Evolutionary conservation across 2,888 invertebrate genomes (phyloP).

Genomic region (Polydrusus pterygomalis): DNA sequence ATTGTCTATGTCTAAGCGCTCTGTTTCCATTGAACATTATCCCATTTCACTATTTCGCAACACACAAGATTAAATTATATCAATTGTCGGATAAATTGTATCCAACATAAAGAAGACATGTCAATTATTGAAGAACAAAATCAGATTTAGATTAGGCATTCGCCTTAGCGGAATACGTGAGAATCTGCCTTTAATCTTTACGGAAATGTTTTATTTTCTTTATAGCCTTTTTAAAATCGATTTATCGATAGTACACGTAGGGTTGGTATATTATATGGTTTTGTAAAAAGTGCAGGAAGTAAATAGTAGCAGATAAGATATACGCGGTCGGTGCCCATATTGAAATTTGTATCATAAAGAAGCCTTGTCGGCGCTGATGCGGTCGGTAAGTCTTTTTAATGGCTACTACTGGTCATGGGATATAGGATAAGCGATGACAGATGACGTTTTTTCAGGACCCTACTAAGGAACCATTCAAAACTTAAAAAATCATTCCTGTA

Average conservation of each 20-base stretch:
- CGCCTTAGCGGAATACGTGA: slow-evolving; percentile 62
- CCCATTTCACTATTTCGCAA: neutral
- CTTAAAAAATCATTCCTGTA: no score
- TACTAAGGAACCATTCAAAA: no score
- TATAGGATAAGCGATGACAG: no score
- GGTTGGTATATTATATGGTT: slow-evolving; percentile 1
- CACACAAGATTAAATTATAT: slow-evolving; percentile 64
- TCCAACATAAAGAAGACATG: slow-evolving; percentile 66
- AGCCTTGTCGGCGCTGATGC: no score
- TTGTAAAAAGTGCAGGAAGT: neutral
- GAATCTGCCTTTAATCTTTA: slow-evolving; percentile 60
- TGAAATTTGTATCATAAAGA: slow-evolving; percentile 1
- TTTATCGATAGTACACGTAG: slow-evolving; percentile 38
- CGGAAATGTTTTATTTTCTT: slow-evolving; percentile 55
- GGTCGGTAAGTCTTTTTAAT: no score
- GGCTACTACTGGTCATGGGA: no score
- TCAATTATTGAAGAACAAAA: slow-evolving; percentile 66
- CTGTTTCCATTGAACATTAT: slow-evolving; percentile 3
- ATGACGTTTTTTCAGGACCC: no score
- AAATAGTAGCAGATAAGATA: neutral
- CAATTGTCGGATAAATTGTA: slow-evolving; percentile 64
- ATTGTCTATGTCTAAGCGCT: neutral
- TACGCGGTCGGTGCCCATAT: neutral
- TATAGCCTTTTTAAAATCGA: slow-evolving; percentile 52
- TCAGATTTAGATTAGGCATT: slow-evolving; percentile 64